Evolutionary conservation across 2,113 vertebrate species (phyloP).

Genomic region (Ochotona curzoniae): DNA sequence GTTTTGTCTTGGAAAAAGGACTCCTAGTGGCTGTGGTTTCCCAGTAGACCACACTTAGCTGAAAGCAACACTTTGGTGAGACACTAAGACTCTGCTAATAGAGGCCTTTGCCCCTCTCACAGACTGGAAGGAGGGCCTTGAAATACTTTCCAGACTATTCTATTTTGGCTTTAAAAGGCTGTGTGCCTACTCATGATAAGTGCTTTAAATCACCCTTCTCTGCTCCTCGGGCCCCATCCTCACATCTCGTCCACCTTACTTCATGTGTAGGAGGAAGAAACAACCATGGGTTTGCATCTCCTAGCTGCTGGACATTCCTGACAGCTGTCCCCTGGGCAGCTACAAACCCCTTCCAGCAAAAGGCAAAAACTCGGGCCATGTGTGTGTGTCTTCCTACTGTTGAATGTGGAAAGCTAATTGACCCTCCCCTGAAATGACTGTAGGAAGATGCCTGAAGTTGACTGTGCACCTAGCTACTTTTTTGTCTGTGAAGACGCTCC

Average conservation of each 20-base stretch:
- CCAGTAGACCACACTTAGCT: background rate
- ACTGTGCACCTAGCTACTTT: background rate
- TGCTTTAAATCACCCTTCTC: background rate
- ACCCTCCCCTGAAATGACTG: background rate
- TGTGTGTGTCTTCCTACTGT: background rate
- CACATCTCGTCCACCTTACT: constrained; percentile 21
- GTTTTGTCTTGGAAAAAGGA: constrained; percentile 11
- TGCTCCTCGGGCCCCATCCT: background rate
- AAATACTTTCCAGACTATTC: background rate
- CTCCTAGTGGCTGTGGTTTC: constrained; percentile 37
- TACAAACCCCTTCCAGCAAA: background rate
- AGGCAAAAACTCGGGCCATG: too few relatives aligned
- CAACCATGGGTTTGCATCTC: background rate
- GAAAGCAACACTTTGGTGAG: background rate
- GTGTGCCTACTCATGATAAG: background rate
- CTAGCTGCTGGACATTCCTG: background rate
- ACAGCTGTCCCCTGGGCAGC: background rate
- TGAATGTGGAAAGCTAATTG: background rate
- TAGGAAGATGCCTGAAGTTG: background rate
- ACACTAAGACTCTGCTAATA: constrained; percentile 12
- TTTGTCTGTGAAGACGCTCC: background rate
- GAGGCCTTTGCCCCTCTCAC: constrained; percentile 14
- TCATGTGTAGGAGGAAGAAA: background rate
- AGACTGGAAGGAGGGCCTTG: background rate
- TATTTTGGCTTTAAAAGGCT: constrained; percentile 28